Conservation (phyloP, 2,888 invertebrate genomes). For the Nesidiocoris tenuis region DNA sequence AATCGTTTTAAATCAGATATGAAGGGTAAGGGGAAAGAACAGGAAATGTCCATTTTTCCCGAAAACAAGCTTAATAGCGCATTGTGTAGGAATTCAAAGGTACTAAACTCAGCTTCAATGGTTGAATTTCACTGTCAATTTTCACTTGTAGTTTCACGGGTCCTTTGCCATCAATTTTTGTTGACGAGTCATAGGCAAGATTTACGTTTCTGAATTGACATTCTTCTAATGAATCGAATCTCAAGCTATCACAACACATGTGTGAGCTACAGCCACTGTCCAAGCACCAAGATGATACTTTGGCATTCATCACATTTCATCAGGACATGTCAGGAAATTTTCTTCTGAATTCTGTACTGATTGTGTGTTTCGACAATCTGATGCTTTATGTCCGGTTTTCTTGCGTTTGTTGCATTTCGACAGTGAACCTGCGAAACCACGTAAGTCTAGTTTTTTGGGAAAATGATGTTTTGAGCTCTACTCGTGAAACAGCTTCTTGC, state of each 20-base stretch:
- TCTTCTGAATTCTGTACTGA: not conserved
- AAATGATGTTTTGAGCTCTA: too few relatives aligned
- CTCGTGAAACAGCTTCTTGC: too few relatives aligned
- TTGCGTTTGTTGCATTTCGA: not conserved
- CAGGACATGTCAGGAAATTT: not conserved
- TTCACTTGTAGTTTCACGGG: not conserved
- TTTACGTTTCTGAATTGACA: not conserved
- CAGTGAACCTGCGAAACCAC: too few relatives aligned
- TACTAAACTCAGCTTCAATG: not conserved
- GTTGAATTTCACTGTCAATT: not conserved
- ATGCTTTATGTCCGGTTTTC: not conserved
- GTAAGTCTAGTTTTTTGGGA: too few relatives aligned
- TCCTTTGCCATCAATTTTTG: not conserved
- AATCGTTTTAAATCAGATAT: not conserved
- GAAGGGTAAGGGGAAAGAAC: too few relatives aligned
- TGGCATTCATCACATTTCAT: not conserved
- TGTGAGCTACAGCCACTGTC: constrained; percentile 12
- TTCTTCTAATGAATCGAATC: not conserved
- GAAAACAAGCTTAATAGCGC: too few relatives aligned
- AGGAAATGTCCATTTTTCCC: too few relatives aligned
- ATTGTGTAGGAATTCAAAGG: too few relatives aligned
- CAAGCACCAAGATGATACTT: not conserved
- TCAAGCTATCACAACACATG: not conserved
- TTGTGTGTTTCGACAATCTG: not conserved
- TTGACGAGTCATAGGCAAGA: not conserved